These are phyloP conservation scores for Acronicta alni DNA, from an alignment of 2,888 invertebrate species.

Conservation along the genomic window DNA sequence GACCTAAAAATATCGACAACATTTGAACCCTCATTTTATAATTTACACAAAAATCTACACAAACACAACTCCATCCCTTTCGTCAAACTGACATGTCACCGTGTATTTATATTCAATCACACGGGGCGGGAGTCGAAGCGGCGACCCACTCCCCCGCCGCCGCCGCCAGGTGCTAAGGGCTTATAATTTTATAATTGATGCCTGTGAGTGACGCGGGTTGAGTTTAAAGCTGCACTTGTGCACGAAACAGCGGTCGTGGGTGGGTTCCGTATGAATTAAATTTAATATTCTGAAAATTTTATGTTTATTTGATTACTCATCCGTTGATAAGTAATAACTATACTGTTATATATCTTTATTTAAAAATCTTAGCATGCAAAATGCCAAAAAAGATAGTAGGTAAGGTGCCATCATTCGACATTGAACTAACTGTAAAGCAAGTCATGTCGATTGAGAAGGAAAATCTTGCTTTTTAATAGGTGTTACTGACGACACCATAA, in stretches of 20 bases:
- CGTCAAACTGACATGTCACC: slow-evolving; percentile 67
- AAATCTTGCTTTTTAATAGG: too few relatives aligned
- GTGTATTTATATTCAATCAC: slow-evolving; percentile 81
- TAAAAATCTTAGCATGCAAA: too few relatives aligned
- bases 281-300: too few relatives aligned
- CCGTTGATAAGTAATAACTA: too few relatives aligned
- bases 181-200: slow-evolving; percentile 76
- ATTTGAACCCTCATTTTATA: neutral
- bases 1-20: neutral
- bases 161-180: slow-evolving; percentile 73
- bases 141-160: slow-evolving; percentile 69
- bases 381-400: too few relatives aligned
- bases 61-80: slow-evolving; percentile 62
- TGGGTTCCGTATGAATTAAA: slow-evolving; percentile 23
- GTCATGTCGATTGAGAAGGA: too few relatives aligned
- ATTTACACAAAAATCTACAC: slow-evolving; percentile 1
- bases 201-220: slow-evolving; percentile 56
- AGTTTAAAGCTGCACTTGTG: slow-evolving; percentile 58
- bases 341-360: too few relatives aligned
- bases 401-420: too few relatives aligned
- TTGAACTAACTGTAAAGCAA: too few relatives aligned
- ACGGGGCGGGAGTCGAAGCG: slow-evolving; percentile 74
- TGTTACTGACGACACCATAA: too few relatives aligned
- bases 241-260: neutral
- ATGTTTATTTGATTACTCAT: too few relatives aligned